Evolutionary conservation across 2,888 invertebrate genomes (phyloP).

Genomic region (Sipha maydis): DNA sequence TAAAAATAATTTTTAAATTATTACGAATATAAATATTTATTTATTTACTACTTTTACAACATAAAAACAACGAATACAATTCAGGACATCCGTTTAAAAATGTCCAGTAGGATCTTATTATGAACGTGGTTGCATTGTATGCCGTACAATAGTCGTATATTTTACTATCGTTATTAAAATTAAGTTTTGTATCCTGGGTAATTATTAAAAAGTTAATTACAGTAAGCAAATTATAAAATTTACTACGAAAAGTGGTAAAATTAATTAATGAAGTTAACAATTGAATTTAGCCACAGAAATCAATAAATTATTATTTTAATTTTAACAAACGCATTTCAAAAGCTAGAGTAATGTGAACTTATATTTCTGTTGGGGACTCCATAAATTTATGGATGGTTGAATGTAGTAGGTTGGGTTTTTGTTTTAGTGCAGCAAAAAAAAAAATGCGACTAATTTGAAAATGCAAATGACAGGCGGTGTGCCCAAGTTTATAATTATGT

Average conservation of each 20-base stretch:
- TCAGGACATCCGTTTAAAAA: constrained; percentile 19
- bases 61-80: background rate
- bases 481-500: constrained; percentile 49
- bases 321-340: background rate
- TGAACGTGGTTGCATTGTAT: background rate
- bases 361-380: constrained; percentile 7
- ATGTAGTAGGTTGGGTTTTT: constrained; percentile 28
- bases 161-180: constrained; percentile 2
- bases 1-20: background rate
- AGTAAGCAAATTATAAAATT: constrained; percentile 22
- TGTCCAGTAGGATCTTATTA: background rate
- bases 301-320: background rate
- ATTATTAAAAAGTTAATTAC: constrained; percentile 48
- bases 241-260: constrained; percentile 11
- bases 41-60: background rate
- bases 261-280: background rate
- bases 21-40: background rate
- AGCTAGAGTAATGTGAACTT: background rate
- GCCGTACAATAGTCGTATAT: background rate
- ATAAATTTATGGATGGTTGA: constrained; percentile 20
- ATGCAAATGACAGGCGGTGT: constrained; percentile 50
- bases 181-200: background rate
- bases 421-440: constrained; percentile 47
- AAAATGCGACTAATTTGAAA: constrained; percentile 42
- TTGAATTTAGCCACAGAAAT: background rate